phyloP scores from a whole-genome alignment of 1,140 invertebrate species.

The Akabosia matsudoensis region DNA sequence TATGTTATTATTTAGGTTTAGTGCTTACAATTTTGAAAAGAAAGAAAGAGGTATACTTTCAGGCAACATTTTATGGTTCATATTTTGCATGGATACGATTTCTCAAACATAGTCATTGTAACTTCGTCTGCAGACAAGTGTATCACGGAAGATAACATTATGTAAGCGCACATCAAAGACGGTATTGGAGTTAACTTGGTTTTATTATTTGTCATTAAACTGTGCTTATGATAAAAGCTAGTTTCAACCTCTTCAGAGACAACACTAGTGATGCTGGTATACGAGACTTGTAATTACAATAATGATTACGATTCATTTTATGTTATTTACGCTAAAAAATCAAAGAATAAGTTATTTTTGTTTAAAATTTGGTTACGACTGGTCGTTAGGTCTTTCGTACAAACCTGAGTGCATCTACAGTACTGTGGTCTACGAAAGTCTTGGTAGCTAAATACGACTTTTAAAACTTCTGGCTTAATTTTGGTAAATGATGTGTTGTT shows the following conservation, averaged over 20 bases:
- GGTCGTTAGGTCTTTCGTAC: neutral
- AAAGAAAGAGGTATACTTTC: neutral
- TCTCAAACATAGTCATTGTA: conserved; percentile 10
- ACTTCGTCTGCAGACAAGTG: neutral
- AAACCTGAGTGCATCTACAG: neutral
- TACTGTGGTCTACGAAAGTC: too few relatives aligned
- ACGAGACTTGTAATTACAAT: conserved; percentile 23
- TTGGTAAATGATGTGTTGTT: too few relatives aligned
- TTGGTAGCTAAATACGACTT: too few relatives aligned
- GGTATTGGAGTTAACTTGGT: neutral
- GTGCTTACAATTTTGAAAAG: conserved; percentile 9
- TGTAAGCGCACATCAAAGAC: neutral
- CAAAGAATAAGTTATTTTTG: conserved; percentile 13
- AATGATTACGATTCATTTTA: neutral
- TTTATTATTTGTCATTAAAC: neutral
- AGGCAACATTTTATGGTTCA: conserved; percentile 3
- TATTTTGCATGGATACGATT: neutral
- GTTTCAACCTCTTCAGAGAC: neutral
- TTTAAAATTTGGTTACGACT: neutral
- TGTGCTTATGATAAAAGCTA: neutral
- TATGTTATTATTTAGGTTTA: too few relatives aligned
- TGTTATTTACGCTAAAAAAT: neutral
- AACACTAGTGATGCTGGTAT: conserved; percentile 22
- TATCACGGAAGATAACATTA: neutral
- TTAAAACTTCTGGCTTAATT: too few relatives aligned